phyloP scores from a whole-genome alignment of 2,797 vertebrate genomes.

The Phoebastria nigripes region DNA sequence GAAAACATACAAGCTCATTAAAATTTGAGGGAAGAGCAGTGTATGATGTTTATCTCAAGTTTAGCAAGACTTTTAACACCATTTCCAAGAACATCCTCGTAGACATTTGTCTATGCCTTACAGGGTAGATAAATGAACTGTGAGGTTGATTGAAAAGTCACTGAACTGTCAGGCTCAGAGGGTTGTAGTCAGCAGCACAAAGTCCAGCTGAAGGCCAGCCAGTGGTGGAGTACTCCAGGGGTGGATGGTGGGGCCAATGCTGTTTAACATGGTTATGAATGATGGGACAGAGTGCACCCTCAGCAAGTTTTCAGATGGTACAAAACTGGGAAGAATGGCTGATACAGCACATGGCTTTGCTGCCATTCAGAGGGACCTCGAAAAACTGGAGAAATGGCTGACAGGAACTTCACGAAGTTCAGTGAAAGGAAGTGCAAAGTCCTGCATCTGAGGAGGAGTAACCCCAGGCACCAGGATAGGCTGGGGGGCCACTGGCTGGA shows the following conservation, averaged over 20 bases:
- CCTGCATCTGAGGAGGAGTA: neutral
- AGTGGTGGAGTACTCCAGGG: neutral
- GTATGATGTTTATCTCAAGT: neutral
- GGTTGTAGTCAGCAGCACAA: neutral
- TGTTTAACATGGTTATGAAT: neutral
- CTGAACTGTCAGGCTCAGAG: neutral
- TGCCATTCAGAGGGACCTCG: neutral
- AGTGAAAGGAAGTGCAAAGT: neutral
- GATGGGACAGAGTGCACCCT: neutral
- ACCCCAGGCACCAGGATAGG: neutral
- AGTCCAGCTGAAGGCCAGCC: neutral
- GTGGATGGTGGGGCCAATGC: neutral
- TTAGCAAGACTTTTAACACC: neutral
- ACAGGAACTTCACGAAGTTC: neutral
- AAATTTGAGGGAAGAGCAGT: neutral
- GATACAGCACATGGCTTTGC: neutral
- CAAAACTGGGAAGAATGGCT: neutral
- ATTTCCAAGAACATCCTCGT: neutral
- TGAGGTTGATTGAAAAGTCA: neutral
- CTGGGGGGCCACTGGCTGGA: rapidly evolving
- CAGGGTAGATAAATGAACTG: neutral
- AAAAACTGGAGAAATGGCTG: neutral
- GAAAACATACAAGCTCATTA: neutral
- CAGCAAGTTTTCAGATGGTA: neutral
- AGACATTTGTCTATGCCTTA: neutral